A percentile compares a stretch with the other conserved stretches of the same genome.
Evolutionary conservation across 2,113 vertebrate species (phyloP).

Genomic region (Nipponia nippon): DNA sequence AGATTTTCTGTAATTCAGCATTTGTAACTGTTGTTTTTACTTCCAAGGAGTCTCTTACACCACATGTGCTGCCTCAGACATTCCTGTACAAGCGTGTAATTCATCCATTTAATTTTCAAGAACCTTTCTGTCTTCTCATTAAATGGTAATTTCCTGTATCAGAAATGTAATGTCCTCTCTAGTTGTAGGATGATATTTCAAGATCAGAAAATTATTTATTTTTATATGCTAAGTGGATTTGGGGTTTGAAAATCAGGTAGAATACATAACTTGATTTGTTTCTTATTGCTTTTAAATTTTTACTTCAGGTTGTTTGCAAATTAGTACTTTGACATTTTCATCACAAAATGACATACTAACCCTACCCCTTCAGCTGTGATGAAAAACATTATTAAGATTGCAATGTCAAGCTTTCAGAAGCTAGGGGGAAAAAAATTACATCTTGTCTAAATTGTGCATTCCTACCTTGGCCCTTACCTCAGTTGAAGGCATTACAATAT

Average conservation of each 20-base stretch:
- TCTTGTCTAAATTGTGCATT: neutral
- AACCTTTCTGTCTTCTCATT: neutral
- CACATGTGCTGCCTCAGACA: neutral
- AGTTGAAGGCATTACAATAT: neutral
- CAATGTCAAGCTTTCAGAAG: neutral
- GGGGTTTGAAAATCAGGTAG: neutral
- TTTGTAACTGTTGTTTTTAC: neutral
- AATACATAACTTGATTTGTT: neutral
- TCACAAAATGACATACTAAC: neutral
- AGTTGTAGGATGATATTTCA: neutral
- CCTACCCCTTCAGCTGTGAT: neutral
- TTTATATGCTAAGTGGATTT: neutral
- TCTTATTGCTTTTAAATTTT: conserved; percentile 1
- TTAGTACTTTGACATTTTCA: neutral
- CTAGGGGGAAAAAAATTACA: neutral
- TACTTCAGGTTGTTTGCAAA: neutral
- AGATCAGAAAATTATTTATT: neutral
- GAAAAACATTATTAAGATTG: neutral
- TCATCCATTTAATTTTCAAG: conserved; percentile 6
- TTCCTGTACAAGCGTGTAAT: neutral
- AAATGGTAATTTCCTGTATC: conserved; percentile 15
- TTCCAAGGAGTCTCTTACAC: neutral
- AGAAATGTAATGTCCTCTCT: neutral
- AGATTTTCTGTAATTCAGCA: neutral
- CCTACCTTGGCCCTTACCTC: neutral